Percentiles rank a stretch among this genome's conserved stretches.
Conservation (phyloP, 2,888 invertebrate species). For the Argyresthia albistria region DNA sequence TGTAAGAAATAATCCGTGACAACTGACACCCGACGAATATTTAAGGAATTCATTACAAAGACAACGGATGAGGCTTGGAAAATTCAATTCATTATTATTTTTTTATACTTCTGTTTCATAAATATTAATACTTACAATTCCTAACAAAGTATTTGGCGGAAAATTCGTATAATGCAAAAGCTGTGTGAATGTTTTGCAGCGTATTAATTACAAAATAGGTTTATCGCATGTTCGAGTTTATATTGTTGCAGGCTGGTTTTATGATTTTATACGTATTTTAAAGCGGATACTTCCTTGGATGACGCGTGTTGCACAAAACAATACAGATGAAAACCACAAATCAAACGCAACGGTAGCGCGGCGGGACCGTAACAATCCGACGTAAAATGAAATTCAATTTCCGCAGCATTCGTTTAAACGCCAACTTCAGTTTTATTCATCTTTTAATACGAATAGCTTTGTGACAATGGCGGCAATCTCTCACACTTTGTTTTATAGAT, state of each 20-base stretch:
- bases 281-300: too few species aligned
- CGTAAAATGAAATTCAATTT: not conserved
- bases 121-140: too few species aligned
- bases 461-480: not conserved
- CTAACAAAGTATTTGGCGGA: too few species aligned
- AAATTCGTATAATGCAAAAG: too few species aligned
- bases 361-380: not conserved
- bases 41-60: slow-evolving; percentile 9
- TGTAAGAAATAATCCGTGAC: slow-evolving; percentile 46
- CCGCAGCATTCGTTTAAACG: not conserved
- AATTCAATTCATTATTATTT: not conserved
- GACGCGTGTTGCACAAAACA: too few species aligned
- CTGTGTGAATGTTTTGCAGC: too few species aligned
- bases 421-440: not conserved
- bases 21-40: slow-evolving; percentile 38
- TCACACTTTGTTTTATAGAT: not conserved
- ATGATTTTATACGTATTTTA: too few species aligned
- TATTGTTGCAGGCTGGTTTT: too few species aligned
- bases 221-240: too few species aligned
- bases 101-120: not conserved
- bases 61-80: not conserved
- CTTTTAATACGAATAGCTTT: not conserved
- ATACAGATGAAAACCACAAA: not conserved
- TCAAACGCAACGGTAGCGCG: not conserved
- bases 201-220: too few species aligned